Conservation (phyloP, 2,113 vertebrate species). For the Chaetorhynchus papuensis region DNA sequence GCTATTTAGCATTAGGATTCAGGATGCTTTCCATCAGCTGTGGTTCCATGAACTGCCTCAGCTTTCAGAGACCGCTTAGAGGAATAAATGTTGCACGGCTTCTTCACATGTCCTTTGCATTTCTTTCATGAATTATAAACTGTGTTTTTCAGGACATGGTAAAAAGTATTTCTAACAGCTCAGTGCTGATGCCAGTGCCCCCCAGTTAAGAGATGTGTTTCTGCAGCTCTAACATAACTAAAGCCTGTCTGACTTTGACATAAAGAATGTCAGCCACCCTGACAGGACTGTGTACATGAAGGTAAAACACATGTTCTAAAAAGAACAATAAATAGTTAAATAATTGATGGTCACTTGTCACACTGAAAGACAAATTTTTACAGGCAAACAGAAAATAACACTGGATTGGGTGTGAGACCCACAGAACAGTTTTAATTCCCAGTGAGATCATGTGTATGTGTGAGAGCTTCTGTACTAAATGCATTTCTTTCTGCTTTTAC, state of each 20-base stretch:
- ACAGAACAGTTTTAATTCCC: neutral
- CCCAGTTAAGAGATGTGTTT: neutral
- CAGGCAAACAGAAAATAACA: neutral
- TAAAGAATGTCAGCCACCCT: neutral
- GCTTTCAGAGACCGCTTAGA: neutral
- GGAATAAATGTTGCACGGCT: accelerated
- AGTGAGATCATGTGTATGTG: neutral
- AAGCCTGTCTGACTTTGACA: neutral
- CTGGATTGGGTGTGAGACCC: neutral
- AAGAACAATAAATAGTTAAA: neutral
- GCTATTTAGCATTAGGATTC: neutral
- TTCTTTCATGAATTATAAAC: neutral
- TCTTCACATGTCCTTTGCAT: neutral
- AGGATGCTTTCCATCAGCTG: neutral
- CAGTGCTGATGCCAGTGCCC: neutral
- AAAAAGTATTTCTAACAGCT: neutral
- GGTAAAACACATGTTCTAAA: neutral
- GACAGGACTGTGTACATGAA: neutral
- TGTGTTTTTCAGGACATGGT: neutral
- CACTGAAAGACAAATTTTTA: neutral
- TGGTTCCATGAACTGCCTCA: neutral
- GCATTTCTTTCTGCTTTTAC: neutral
- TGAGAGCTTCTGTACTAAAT: neutral
- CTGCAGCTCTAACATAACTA: neutral
- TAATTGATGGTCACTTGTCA: neutral